Base-by-base conservation (phyloP, 2,888 invertebrate genomes). In the Melangyna quadrimaculata region DNA sequence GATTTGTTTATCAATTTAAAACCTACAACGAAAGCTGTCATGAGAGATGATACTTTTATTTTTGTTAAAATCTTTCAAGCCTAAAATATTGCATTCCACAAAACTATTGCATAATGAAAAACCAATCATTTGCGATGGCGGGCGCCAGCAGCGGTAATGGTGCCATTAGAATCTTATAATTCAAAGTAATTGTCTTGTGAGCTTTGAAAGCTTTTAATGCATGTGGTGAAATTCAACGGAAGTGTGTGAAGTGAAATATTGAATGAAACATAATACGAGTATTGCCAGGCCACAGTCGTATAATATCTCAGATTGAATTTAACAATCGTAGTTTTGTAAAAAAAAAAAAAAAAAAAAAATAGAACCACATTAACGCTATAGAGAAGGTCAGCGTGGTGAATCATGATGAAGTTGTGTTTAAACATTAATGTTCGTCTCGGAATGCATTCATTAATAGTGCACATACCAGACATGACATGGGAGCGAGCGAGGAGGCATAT, bases 1-100 rank as follows among this genome's bases (percentile, higher is more conserved):
- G 43, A 37, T 24, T 14, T 51, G 1, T 14, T 14, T 48, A 14
- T 22, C n/a, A n/a, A n/a, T n/a, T n/a, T n/a, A 1, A 59, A 8
- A 37, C 8, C 37, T 59, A 51, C 74, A 74, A 29, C 19, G 3
- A 69, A 73, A 63, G 53, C 72, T 65, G 24, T 69, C 43, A 45
- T 45, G 61, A 27, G 32, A 67, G 14, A 19, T 59, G 35, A 75
- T 67, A 69, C 17, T 48, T 51, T 29, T 59, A 37, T 35, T 69
- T 29, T n/a, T 61, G 10, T 35, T n/a, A 55, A 43, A 78, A 72
- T 55, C 35, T 53, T 45, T 40, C 22, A 67, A 17, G n/a, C 22
- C 6, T 40, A 35, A 10, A 22, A 19, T 61, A 55, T 77, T 51
- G 29, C 43, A 32, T 67, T n/a, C 32, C 77, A 37, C 40, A 53